Evolutionary conservation across 2,888 invertebrate genomes (phyloP), one percentile per base, ranked within the genome.

Genomic region (Sepioteuthis lessoniana): DNA sequence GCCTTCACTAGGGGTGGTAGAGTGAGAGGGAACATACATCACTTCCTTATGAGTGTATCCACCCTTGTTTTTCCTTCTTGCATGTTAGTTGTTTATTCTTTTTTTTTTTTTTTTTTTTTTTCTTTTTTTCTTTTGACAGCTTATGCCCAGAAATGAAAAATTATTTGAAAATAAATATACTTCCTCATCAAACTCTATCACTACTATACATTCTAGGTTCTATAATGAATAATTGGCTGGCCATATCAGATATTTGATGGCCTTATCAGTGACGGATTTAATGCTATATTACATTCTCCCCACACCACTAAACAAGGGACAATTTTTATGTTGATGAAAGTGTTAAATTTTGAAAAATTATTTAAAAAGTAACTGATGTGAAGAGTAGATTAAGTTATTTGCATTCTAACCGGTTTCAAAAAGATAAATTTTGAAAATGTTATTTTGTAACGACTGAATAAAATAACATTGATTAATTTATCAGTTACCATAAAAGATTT

Each of bases 101-200:
- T 31, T 31, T 7, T n/a, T 76, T n/a, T n/a, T n/a, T n/a, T 76
- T n/a, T 76, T 60, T 31, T 60, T 60, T 60, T n/a, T 76, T 60
- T 31, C 31, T 60, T 60, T 31, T 31, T 7, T n/a, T 76, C 76
- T n/a, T n/a, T n/a, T 76, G 76, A 76, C 76, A 76, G 13, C 76
- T 76, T 76, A n/a, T 76, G 76, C n/a, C 76, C 76, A 76, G 76
- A 76, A 16, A 76, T 76, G 76, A 76, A 76, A 76, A 76, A 76
- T n/a, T n/a, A 76, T 76, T 76, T n/a, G 76, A 76, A 76, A 76
- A 76, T 76, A 76, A 76, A 76, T 76, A 76, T n/a, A 76, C 76
- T n/a, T 76, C 76, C n/a, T 16, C 76, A n/a, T 76, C 13, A 76
- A 76, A 76, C 76, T 76, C 76, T 76, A 76, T n/a, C n/a, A 16